Evolutionary conservation across 2,113 vertebrate species (phyloP).

Genomic region (Irena cyanogastra): DNA sequence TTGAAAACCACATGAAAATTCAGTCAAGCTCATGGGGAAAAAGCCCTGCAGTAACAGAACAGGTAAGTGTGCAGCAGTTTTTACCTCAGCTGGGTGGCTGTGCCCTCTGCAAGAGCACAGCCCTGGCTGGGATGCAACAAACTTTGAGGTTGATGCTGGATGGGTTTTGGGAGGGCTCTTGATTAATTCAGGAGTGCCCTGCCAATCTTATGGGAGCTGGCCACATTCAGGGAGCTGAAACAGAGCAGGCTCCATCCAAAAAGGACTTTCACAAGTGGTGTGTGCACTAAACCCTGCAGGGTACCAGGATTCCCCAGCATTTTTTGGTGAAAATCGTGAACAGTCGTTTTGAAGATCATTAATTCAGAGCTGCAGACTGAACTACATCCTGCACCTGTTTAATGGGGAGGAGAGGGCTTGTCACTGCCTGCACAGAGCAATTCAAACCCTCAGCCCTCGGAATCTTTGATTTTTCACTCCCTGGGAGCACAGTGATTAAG

Average conservation of each 20-base stretch:
- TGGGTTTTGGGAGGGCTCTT: not conserved
- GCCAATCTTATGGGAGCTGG: not conserved
- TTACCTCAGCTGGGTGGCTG: not conserved
- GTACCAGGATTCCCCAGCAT: not conserved
- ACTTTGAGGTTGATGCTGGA: not conserved
- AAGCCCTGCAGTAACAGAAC: not conserved
- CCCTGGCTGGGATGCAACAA: not conserved
- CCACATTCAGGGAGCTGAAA: not conserved
- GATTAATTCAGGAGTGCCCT: not conserved
- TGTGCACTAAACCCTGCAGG: not conserved
- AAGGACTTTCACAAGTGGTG: not conserved
- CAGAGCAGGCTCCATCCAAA: not conserved
- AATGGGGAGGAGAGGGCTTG: not conserved
- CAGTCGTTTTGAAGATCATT: not conserved
- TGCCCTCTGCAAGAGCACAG: not conserved
- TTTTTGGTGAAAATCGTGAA: not conserved
- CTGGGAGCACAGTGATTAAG: not conserved
- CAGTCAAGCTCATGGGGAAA: not conserved
- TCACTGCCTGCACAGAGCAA: not conserved
- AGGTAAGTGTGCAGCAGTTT: not conserved
- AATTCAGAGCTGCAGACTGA: not conserved
- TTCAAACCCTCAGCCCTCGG: not conserved
- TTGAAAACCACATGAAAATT: not conserved
- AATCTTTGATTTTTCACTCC: not conserved
- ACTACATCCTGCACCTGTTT: not conserved